Evolutionary conservation across 2,888 invertebrate species (phyloP).

Genomic region (Cotesia congregata): DNA sequence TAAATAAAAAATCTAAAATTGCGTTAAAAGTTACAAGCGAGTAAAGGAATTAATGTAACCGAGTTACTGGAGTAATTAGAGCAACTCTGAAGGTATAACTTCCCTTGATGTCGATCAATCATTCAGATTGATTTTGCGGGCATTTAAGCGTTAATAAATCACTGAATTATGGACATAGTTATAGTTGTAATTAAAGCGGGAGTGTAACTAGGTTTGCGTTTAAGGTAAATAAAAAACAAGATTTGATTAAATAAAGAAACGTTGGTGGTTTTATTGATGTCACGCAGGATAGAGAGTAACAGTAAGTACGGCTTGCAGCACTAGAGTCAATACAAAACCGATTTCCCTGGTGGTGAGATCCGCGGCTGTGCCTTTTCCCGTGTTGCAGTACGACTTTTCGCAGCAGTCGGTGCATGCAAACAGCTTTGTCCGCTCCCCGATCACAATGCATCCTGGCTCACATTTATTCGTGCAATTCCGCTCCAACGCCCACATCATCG

Average conservation of each 20-base stretch:
- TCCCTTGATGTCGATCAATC: not conserved
- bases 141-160: constrained; percentile 3
- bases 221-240: not conserved
- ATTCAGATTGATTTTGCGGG: constrained; percentile 6
- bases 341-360: constrained; percentile 55
- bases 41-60: not conserved
- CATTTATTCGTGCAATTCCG: constrained; percentile 87
- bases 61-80: not conserved
- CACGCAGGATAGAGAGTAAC: constrained; percentile 64
- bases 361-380: constrained; percentile 73
- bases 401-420: constrained; percentile 92
- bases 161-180: not conserved
- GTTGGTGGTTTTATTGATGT: constrained; percentile 55
- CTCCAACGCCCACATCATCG: constrained; percentile 85
- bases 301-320: constrained; percentile 61
- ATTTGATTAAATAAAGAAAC: constrained; percentile 11
- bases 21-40: not conserved
- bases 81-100: not conserved
- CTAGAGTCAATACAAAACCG: constrained; percentile 61
- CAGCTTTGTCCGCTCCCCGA: constrained; percentile 89
- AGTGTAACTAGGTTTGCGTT: too few species aligned
- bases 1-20: not conserved
- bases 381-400: constrained; percentile 83
- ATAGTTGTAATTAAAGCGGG: not conserved
- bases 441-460: constrained; percentile 89